Evolutionary conservation across 2,797 vertebrate species (phyloP), one percentile per base, ranked within the genome.

Genomic region (Tiaroga cobitis): DNA sequence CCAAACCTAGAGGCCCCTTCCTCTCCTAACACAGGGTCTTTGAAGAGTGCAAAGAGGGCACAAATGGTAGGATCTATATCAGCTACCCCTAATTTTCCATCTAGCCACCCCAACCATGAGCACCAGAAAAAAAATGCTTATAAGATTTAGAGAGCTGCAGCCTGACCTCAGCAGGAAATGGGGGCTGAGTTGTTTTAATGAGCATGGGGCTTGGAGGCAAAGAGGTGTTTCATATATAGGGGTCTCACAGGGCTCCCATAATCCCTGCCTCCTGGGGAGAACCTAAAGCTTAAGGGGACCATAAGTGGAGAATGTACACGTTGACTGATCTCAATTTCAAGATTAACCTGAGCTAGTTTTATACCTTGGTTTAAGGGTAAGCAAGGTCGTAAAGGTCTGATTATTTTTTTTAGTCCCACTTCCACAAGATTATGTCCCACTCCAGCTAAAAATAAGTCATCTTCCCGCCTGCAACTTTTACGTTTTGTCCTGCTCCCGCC

Each of bases 201-300:
- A 90, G 90, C 85, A 84, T 32, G 13, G 29, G 89, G 85, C 90
- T 91, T 83, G 87, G 90, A 91, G 89, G 90, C 88, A 93, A 59
- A 91, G 87, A 93, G 90, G 92, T 93, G 91, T 94, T 94, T 92
- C 92, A 92, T 92, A 91, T 93, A 93, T 93, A 93, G 86, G 80
- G 84, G 90, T 92, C 92, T 89, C 19, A 92, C 89, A 90, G 92
- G 91, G 91, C 85, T 88, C 85, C 91, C 91, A 89, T 93, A 93
- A 91, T 87, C 68, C 83, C 81, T 82, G 56, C 89, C 89, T 84
- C 93, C 93, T 67, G 84, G 87, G 46, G 91, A 89, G 90, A 81
- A 29, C 54, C 89, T 90, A 90, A 88, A 93, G 87, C 89, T 92
- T 88, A 87, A 85, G 88, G 89, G 89, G 77, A 49, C 4, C 69